Conservation (phyloP, 2,797 vertebrate genomes). For the Benthosema pterotum region DNA sequence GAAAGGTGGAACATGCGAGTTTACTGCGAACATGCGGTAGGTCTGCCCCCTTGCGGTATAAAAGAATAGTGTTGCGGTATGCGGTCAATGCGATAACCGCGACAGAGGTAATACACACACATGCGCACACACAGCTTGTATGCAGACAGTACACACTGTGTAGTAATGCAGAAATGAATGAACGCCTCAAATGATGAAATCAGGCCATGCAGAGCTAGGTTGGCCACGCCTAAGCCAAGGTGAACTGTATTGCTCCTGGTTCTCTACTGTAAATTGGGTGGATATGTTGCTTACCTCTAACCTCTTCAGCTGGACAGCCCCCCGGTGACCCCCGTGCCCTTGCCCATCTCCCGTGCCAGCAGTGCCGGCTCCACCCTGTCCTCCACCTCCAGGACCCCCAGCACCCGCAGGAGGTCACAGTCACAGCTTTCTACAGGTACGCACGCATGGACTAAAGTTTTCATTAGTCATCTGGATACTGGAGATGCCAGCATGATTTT, state of each 20-base stretch:
- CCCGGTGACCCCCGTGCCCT: constrained; percentile 76
- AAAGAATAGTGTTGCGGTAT: too few species aligned
- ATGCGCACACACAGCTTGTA: neutral
- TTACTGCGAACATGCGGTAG: too few species aligned
- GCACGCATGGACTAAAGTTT: neutral
- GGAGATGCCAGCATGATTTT: too few species aligned
- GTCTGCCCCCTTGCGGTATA: too few species aligned
- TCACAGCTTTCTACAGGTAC: constrained; percentile 79
- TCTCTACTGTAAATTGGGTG: too few species aligned
- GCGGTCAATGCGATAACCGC: too few species aligned
- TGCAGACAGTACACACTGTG: neutral
- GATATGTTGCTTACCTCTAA: too few species aligned
- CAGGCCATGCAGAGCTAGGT: too few species aligned
- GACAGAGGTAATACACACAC: too few species aligned
- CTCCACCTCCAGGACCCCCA: constrained; percentile 70
- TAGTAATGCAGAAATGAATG: neutral
- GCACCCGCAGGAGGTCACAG: constrained; percentile 76
- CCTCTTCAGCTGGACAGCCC: constrained; percentile 78
- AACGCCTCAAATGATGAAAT: neutral
- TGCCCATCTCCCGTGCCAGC: constrained; percentile 81
- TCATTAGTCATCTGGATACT: too few species aligned
- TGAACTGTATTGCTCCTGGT: neutral
- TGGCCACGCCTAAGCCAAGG: too few species aligned
- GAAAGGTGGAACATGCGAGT: too few species aligned
- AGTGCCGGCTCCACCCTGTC: constrained; percentile 79